Conservation (phyloP, 2,113 vertebrate species). For the Bungarus multicinctus region DNA sequence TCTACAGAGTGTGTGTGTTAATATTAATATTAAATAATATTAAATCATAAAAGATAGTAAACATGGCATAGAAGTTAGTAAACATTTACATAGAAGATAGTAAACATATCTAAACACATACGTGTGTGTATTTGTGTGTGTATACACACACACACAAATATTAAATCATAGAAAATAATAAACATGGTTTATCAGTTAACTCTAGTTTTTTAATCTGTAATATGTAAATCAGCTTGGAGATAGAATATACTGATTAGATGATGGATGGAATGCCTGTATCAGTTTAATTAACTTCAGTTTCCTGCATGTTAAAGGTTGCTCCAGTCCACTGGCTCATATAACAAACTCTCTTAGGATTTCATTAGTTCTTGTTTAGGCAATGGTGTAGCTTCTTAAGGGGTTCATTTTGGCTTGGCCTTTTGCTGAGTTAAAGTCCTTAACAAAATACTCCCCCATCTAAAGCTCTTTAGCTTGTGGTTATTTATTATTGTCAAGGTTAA, state of each 20-base stretch:
- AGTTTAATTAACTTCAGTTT: constrained; percentile 76
- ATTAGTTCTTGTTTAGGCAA: constrained; percentile 54
- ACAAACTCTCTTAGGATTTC: constrained; percentile 70
- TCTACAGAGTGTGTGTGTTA: too few relatives aligned
- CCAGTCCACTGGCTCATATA: constrained; percentile 71
- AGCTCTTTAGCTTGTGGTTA: constrained; percentile 38
- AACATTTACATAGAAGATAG: too few relatives aligned
- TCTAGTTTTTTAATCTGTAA: constrained; percentile 62
- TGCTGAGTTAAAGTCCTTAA: constrained; percentile 36
- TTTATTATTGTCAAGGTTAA: constrained; percentile 47
- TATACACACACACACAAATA: constrained; percentile 66
- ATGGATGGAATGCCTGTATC: constrained; percentile 66
- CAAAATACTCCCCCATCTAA: constrained; percentile 47
- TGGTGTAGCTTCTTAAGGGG: constrained; percentile 30
- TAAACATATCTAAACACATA: too few relatives aligned
- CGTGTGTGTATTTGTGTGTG: too few relatives aligned
- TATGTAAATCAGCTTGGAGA: constrained; percentile 68
- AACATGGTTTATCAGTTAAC: constrained; percentile 64
- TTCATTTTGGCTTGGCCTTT: constrained; percentile 36
- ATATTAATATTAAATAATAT: too few relatives aligned
- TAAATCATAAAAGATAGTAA: too few relatives aligned
- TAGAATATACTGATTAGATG: constrained; percentile 48
- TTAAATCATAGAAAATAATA: constrained; percentile 70
- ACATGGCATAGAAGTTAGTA: too few relatives aligned
- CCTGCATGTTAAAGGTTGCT: constrained; percentile 70